These are phyloP conservation scores for Caenorhabditis wallacei DNA, from an alignment of 2,888 invertebrate species.

Conservation along the genomic window DNA sequence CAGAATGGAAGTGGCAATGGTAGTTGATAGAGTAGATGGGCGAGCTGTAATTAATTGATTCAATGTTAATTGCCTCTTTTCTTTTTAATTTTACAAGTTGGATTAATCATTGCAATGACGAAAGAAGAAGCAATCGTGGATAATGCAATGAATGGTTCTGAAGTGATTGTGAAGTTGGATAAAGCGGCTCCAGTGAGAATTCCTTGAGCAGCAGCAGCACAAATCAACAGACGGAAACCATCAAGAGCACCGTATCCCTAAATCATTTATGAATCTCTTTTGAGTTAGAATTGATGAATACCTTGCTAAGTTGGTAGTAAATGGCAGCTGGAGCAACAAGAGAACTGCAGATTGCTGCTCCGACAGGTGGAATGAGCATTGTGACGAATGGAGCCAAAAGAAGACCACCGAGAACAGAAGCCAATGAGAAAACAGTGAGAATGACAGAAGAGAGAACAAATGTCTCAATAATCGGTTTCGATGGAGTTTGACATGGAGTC, in stretches of 20 bases:
- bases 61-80: neutral
- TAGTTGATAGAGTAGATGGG: constrained; percentile 5
- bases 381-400: constrained; percentile 49
- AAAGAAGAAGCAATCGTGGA: constrained; percentile 44
- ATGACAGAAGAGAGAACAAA: constrained; percentile 44
- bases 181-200: constrained; percentile 44
- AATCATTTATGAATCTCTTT: neutral
- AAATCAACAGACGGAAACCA: constrained; percentile 30
- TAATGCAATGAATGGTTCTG: constrained; percentile 45
- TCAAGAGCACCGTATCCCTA: constrained; percentile 35
- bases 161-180: constrained; percentile 9
- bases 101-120: constrained; percentile 23
- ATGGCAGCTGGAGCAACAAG: constrained; percentile 32
- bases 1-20: constrained; percentile 32
- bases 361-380: constrained; percentile 45
- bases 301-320: constrained; percentile 34
- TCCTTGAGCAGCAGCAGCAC: constrained; percentile 41
- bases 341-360: constrained; percentile 42
- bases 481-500: constrained; percentile 7
- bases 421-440: constrained; percentile 39
- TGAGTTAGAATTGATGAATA: neutral
- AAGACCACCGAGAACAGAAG: constrained; percentile 38
- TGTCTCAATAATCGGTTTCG: constrained; percentile 41
- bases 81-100: constrained; percentile 21
- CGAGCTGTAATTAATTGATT: constrained; percentile 41